A percentile compares a stretch with the other conserved stretches of the same genome.
Evolutionary conservation across 2,113 vertebrate genomes (phyloP).

Genomic region (Zapus hudsonius): DNA sequence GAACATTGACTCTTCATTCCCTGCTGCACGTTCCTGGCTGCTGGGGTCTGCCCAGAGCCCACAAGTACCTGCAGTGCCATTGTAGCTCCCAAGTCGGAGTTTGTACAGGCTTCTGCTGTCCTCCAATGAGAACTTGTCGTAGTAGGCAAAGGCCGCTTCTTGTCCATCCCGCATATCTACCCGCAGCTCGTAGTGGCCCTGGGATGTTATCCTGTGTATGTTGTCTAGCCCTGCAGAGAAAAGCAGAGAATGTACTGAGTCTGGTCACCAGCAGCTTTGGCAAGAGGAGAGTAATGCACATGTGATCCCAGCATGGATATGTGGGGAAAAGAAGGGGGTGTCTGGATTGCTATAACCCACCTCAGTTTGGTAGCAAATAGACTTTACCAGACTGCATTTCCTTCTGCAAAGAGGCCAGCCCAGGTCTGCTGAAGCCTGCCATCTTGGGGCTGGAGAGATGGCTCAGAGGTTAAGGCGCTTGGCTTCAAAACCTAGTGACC

Average conservation of each 20-base stretch:
- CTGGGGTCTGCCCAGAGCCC: fast-evolving
- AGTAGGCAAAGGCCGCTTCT: slow-evolving; percentile 92
- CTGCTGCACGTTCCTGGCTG: neutral
- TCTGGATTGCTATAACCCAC: too few species aligned
- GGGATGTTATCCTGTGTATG: slow-evolving; percentile 93
- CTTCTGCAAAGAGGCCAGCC: neutral
- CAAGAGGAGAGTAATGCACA: neutral
- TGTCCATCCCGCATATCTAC: slow-evolving; percentile 96
- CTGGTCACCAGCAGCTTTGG: fast-evolving
- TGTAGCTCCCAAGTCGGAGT: slow-evolving; percentile 95
- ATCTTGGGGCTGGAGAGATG: too few species aligned
- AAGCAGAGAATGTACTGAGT: neutral
- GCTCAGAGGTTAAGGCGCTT: too few species aligned
- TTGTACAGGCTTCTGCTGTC: slow-evolving; percentile 95
- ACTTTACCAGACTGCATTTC: neutral
- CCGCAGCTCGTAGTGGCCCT: slow-evolving; percentile 95
- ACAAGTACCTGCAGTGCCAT: slow-evolving; percentile 93
- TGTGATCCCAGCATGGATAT: neutral
- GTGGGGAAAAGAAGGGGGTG: neutral
- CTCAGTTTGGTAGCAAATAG: neutral
- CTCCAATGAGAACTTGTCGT: slow-evolving; percentile 94
- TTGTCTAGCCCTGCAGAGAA: slow-evolving; percentile 92
- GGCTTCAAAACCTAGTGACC: too few species aligned
- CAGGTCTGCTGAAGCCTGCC: neutral
- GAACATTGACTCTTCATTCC: fast-evolving